Evolutionary conservation across 2,113 vertebrate species (phyloP), one percentile per base, ranked within the genome.

Genomic region (Myanophis thanlyinensis): DNA sequence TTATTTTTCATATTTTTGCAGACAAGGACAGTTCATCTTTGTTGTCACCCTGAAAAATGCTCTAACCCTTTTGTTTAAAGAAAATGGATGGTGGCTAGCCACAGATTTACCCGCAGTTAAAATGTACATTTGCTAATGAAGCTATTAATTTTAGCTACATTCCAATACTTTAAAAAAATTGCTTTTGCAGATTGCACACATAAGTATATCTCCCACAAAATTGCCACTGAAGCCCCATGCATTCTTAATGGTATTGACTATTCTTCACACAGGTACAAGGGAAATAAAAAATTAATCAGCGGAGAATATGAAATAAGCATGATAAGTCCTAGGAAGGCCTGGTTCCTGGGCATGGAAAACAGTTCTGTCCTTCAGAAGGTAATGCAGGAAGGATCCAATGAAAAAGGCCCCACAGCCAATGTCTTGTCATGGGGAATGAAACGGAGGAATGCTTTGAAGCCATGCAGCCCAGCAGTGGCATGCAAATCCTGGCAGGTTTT

Each of bases 231-330:
- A 95, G 93, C 92, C 93, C 95, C 93, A 95, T 92, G 85, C 96
- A 95, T 95, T 96, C 94, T 96, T 98, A 96, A 94, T 96, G 93
- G 91, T 94, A 93, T 96, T 95, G 95, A 95, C 96, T 97, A 91
- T 94, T 97, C 94, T 97, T 97, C 94, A 95, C 93, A 48, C 94
- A 95, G 94, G 95, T 97, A 93, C 92, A 96, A 95, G 89, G n/a
- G 93, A 95, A 97, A 97, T 96, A 96, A 97, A 98, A 97, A 97
- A 97, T 96, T 97, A 98, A 97, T 93, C 90, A 93, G 56, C 52
- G 59, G 54, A 93, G 96, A 96, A 96, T 95, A 96, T 95, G 97
- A 98, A 97, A 94, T 51, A 96, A 89, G 40, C 88, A 85, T 90
- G 27, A 53, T 86, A 95, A 92, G 89, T 96, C 95, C 94, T 93